Conservation (phyloP, 2,113 vertebrate species). For the Laticauda laticaudata region DNA sequence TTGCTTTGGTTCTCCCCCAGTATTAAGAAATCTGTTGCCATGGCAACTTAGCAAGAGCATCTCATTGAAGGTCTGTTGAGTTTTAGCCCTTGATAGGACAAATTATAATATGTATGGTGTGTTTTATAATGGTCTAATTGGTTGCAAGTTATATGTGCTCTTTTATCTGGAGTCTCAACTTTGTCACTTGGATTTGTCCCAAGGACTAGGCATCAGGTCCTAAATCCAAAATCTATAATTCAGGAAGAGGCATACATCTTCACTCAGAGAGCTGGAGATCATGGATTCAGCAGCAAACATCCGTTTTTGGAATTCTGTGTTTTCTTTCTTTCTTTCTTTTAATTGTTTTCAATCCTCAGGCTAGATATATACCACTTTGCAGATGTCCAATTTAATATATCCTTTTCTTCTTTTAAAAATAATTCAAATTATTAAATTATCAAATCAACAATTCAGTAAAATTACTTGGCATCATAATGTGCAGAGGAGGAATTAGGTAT, state of each 20-base stretch:
- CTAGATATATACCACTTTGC: not conserved
- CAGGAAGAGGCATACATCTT: not conserved
- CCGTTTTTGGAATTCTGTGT: not conserved
- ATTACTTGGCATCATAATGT: not conserved
- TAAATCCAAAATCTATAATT: not conserved
- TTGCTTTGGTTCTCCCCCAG: not conserved
- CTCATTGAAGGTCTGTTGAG: not conserved
- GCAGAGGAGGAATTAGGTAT: not conserved
- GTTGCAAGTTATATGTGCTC: not conserved
- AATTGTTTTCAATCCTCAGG: not conserved
- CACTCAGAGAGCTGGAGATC: not conserved
- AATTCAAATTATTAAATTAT: not conserved
- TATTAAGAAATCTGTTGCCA: not conserved
- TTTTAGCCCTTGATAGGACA: not conserved
- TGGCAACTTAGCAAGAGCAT: accelerated
- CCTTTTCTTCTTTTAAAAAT: not conserved
- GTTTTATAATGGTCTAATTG: not conserved
- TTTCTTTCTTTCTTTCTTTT: no score
- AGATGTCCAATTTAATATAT: not conserved
- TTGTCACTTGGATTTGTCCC: not conserved
- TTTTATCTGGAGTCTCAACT: not conserved
- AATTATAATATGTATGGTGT: accelerated
- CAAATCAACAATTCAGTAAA: not conserved
- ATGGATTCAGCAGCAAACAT: not conserved
- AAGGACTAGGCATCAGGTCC: not conserved